Evolutionary conservation across 2,797 vertebrate genomes (phyloP).

Genomic region (Microctenopoma steveboyesi): DNA sequence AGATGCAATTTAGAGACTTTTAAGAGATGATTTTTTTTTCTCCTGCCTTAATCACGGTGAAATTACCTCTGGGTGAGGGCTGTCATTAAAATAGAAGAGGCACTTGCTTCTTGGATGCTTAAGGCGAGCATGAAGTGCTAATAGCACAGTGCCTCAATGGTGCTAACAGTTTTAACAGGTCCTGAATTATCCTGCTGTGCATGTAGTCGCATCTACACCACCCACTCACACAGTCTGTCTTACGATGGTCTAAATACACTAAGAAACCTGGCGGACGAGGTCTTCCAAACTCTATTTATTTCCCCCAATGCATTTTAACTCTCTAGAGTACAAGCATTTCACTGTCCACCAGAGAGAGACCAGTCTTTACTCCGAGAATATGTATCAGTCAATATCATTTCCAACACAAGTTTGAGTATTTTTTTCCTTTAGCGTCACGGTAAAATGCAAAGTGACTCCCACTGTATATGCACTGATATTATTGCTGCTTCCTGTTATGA

Average conservation of each 20-base stretch:
- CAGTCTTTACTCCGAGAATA: slow-evolving; percentile 14
- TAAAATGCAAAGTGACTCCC: slow-evolving; percentile 26
- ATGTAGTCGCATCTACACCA: slow-evolving; percentile 12
- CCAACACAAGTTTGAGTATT: neutral
- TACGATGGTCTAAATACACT: slow-evolving; percentile 40
- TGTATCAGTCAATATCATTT: neutral
- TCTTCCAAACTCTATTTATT: slow-evolving; percentile 20
- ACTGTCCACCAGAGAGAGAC: slow-evolving; percentile 22
- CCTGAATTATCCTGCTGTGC: slow-evolving; percentile 65
- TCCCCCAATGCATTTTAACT: neutral
- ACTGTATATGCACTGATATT: slow-evolving; percentile 4
- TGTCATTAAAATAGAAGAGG: slow-evolving; percentile 97
- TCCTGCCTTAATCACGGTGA: slow-evolving; percentile 89
- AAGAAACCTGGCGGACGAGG: slow-evolving; percentile 26
- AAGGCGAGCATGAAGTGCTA: slow-evolving; percentile 87
- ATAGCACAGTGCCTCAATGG: slow-evolving; percentile 83
- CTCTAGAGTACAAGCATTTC: neutral
- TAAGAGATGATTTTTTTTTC: slow-evolving; percentile 89
- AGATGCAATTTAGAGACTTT: slow-evolving; percentile 99
- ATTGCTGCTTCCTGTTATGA: slow-evolving; percentile 22
- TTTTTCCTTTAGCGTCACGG: slow-evolving; percentile 1
- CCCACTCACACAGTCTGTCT: slow-evolving; percentile 31
- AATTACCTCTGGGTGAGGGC: slow-evolving; percentile 95
- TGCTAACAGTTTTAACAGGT: slow-evolving; percentile 57
- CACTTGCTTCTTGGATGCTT: slow-evolving; percentile 89